Conservation (phyloP, 2,113 vertebrate species). For the Pseudonaja textilis region DNA sequence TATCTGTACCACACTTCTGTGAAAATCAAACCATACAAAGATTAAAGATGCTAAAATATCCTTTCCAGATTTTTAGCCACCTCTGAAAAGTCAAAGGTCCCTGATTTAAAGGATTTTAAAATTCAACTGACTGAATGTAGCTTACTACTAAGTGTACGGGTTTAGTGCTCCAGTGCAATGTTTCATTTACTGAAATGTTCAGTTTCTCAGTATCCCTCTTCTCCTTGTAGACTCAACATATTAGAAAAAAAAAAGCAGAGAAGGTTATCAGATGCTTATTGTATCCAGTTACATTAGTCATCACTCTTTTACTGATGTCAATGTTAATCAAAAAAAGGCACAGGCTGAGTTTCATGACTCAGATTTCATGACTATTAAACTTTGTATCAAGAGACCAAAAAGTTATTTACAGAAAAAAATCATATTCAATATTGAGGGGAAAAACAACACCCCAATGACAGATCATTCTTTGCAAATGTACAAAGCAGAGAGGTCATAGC, state of each 20-base stretch:
- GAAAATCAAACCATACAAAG: neutral
- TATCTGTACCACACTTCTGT: neutral
- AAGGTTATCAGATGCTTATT: slow-evolving; percentile 27
- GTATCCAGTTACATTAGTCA: slow-evolving; percentile 8
- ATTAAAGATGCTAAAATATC: neutral
- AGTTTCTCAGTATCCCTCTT: neutral
- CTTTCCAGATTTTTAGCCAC: neutral
- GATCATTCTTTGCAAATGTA: slow-evolving; percentile 16
- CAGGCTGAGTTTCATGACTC: slow-evolving; percentile 1
- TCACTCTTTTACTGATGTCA: slow-evolving; percentile 36
- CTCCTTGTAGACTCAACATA: neutral
- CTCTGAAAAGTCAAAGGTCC: neutral
- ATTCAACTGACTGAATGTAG: neutral
- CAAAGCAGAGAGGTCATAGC: slow-evolving; percentile 7
- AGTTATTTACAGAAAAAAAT: slow-evolving; percentile 19
- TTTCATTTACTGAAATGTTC: neutral
- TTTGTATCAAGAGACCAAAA: neutral
- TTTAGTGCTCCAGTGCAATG: neutral
- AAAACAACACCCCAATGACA: neutral
- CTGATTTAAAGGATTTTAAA: neutral
- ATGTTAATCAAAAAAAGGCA: slow-evolving; percentile 40
- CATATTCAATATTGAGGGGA: neutral
- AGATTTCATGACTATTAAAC: slow-evolving; percentile 30
- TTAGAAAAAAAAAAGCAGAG: neutral
- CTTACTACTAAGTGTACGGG: neutral